phyloP scores from a whole-genome alignment of 2,888 invertebrate genomes.

The Entomobrya proxima region DNA sequence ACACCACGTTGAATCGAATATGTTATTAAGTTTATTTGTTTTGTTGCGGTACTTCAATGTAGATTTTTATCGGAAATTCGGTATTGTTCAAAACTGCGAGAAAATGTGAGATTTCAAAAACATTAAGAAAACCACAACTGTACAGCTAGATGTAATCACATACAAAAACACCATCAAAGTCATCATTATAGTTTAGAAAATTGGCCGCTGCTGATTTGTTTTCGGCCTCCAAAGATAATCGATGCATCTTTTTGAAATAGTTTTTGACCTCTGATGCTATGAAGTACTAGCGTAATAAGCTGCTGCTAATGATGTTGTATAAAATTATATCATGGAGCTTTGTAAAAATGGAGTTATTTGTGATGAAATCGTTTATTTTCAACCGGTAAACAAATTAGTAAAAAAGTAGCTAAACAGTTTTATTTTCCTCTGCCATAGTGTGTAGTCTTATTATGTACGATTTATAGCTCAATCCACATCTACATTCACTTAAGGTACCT shows the following conservation, averaged over 20 bases:
- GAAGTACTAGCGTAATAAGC: too few relatives aligned
- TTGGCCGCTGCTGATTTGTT: too few relatives aligned
- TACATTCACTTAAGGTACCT: neutral
- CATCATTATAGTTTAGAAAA: too few relatives aligned
- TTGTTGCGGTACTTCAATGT: conserved; percentile 13
- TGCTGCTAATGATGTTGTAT: conserved; percentile 1
- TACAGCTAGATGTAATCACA: too few relatives aligned
- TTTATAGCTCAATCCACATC: neutral
- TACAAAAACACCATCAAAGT: too few relatives aligned
- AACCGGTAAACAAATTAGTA: conserved; percentile 21
- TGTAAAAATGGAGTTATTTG: neutral
- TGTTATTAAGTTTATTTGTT: conserved; percentile 21
- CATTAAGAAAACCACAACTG: too few relatives aligned
- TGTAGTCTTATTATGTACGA: neutral
- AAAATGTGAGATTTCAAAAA: too few relatives aligned
- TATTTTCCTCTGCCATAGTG: neutral
- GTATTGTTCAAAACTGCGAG: conserved; percentile 24
- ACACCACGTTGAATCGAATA: neutral
- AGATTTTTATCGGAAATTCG: conserved; percentile 15
- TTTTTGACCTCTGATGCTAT: too few relatives aligned
- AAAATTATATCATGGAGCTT: neutral
- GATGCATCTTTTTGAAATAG: too few relatives aligned
- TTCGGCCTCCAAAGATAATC: too few relatives aligned
- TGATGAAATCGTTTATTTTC: neutral
- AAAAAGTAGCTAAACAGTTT: neutral